Evolutionary conservation across 2,797 vertebrate genomes (phyloP).

Genomic region (Vultur gryphus): DNA sequence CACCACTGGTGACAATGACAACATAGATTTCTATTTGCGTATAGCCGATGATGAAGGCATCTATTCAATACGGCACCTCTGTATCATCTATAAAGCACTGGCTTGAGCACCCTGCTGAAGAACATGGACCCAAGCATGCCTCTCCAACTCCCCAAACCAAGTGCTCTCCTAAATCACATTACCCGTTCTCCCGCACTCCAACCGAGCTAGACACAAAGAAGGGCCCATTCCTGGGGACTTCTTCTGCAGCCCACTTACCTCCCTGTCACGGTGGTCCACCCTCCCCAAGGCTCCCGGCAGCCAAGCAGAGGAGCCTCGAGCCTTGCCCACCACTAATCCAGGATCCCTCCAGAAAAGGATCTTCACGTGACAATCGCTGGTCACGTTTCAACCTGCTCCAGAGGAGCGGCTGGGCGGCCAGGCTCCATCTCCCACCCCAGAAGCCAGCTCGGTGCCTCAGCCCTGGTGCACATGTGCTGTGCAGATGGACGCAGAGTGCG

Average conservation of each 20-base stretch:
- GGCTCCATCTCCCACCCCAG: background rate
- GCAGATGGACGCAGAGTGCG: background rate
- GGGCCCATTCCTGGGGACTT: background rate
- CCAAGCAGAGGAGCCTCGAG: background rate
- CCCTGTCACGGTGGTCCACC: background rate
- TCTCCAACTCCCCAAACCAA: background rate
- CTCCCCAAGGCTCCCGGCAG: background rate
- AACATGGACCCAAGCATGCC: background rate
- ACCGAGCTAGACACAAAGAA: background rate
- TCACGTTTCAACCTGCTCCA: background rate
- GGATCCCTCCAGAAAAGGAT: background rate
- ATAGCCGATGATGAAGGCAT: background rate
- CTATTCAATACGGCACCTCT: background rate
- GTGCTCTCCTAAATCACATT: background rate
- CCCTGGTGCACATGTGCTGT: conserved; percentile 7
- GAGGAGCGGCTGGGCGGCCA: background rate
- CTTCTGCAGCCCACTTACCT: background rate
- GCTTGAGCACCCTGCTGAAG: background rate
- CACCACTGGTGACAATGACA: background rate
- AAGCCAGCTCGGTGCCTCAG: background rate
- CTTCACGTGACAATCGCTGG: background rate
- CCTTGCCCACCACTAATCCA: background rate
- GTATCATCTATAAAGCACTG: background rate
- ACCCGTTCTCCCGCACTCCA: background rate
- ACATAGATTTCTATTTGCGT: background rate